Evolutionary conservation across 2,797 vertebrate genomes (phyloP), one percentile per base, ranked within the genome.

Genomic region (Sebastiscus albofasciatus): DNA sequence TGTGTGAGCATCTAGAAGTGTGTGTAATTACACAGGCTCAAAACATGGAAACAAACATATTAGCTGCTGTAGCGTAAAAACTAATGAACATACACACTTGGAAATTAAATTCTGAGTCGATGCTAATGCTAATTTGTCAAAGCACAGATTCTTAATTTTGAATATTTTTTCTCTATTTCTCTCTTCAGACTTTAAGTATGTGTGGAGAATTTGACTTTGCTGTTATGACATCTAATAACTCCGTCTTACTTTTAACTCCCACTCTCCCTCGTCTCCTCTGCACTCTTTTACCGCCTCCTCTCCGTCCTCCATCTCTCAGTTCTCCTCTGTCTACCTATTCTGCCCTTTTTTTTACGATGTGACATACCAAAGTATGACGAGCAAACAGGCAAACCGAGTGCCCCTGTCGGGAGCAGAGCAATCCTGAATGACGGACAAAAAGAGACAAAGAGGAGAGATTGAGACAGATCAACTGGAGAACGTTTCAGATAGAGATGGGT

Each of bases 391-490:
- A 84, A 86, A 87, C 24, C 72, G 36, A 78, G 77, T 55, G 84
- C 46, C 72, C 72, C 72, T 64, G 68, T 75, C 16, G 16, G 55
- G 55, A 67, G 69, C 31, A 39, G 60, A 80, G 80, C 75, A 81
- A 89, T 74, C 62, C 72, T 80, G 85, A 87, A 86, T 79, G 89
- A 87, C 87, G 46, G 71, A 68, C 72, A 55, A 69, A 60, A 67
- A 72, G 69, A 89, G 72, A 83, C 60, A 86, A 87, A 85, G 77
- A 86, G 78, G 67, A 64, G 62, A 77, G 79, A 81, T 49, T 49
- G 87, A 85, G 73, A 82, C 70, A 74, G 78, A 90, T 87, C 89
- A 92, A 79, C 84, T 89, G 80, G 72, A 83, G 73, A 76, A 81
- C 33, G 62, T 84, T 54, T 77, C 83, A 77, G 86, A 88, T 79